These are phyloP conservation scores for Pollicipes pollicipes DNA, from an alignment of 1,140 invertebrate species.

Conservation along the genomic window DNA sequence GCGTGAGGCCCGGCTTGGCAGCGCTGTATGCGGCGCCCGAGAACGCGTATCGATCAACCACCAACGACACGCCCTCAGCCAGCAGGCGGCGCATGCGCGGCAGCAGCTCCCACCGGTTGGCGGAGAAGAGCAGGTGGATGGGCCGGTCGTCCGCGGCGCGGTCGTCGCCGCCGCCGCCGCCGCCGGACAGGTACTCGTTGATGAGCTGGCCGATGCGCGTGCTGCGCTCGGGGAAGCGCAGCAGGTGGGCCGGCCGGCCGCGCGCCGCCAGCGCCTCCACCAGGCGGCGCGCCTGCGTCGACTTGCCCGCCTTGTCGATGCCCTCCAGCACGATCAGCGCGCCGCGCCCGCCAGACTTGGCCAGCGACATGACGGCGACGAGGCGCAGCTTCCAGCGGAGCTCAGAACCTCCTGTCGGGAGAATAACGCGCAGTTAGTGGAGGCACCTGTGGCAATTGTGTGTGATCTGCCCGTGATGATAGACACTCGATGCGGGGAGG, in stretches of 20 bases:
- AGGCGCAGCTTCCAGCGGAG: no score
- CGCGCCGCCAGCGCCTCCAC: conserved; percentile 29
- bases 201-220: conserved; percentile 68
- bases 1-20: conserved; percentile 48
- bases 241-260: conserved; percentile 23
- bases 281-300: conserved; percentile 64
- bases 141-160: conserved; percentile 60
- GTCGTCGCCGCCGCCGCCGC: conserved; percentile 30
- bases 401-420: no score
- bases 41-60: conserved; percentile 79
- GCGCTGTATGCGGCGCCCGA: conserved; percentile 72
- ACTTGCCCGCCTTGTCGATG: conserved; percentile 77
- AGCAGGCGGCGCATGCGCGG: conserved; percentile 45
- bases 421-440: conserved; percentile 12
- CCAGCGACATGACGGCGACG: no score
- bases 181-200: conserved; percentile 44
- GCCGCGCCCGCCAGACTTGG: no score
- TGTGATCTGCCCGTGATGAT: background rate
- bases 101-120: conserved; percentile 45
- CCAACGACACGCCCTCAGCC: conserved; percentile 48
- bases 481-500: background rate
- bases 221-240: conserved; percentile 41
- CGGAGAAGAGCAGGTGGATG: conserved; percentile 77
- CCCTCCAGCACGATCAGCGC: conserved; percentile 67
- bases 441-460: conserved; percentile 10